These are phyloP conservation scores for Carposina sasakii DNA, from an alignment of 1,140 invertebrate genomes.

Conservation along the genomic window DNA sequence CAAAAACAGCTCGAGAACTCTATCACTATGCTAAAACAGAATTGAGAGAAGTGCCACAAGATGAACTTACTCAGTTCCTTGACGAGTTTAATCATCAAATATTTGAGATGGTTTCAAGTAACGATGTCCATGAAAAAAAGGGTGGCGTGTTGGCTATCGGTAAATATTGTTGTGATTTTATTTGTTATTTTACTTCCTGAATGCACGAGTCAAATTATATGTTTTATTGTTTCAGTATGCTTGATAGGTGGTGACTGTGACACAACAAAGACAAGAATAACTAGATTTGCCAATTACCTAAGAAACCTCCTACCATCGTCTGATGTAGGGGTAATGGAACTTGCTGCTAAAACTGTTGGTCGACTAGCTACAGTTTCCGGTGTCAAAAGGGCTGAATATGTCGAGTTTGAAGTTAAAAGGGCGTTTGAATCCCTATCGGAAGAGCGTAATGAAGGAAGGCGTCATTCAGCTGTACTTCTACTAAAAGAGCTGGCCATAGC, in stretches of 20 bases:
- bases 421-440: conserved; percentile 94
- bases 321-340: conserved; percentile 94
- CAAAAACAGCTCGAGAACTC: conserved; percentile 89
- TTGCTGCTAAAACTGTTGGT: conserved; percentile 95
- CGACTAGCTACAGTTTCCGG: conserved; percentile 92
- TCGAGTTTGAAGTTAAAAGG: conserved; percentile 93
- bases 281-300: conserved; percentile 94
- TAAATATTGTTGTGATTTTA: conserved; percentile 56
- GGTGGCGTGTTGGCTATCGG: conserved; percentile 95
- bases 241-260: conserved; percentile 94
- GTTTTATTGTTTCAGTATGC: conserved; percentile 83
- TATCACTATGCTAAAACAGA: conserved; percentile 94
- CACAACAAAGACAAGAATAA: conserved; percentile 91
- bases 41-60: conserved; percentile 90
- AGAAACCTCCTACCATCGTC: conserved; percentile 91
- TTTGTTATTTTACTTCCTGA: neutral
- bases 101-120: conserved; percentile 95
- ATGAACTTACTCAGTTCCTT: conserved; percentile 91
- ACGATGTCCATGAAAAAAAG: conserved; percentile 95
- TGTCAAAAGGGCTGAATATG: conserved; percentile 94
- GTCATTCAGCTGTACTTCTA: conserved; percentile 93
- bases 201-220: too few species aligned
- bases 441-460: conserved; percentile 90
- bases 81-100: conserved; percentile 97
- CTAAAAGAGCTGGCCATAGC: conserved; percentile 94